Evolutionary conservation across 1,140 invertebrate species (phyloP).

Genomic region (Nasonia giraulti): DNA sequence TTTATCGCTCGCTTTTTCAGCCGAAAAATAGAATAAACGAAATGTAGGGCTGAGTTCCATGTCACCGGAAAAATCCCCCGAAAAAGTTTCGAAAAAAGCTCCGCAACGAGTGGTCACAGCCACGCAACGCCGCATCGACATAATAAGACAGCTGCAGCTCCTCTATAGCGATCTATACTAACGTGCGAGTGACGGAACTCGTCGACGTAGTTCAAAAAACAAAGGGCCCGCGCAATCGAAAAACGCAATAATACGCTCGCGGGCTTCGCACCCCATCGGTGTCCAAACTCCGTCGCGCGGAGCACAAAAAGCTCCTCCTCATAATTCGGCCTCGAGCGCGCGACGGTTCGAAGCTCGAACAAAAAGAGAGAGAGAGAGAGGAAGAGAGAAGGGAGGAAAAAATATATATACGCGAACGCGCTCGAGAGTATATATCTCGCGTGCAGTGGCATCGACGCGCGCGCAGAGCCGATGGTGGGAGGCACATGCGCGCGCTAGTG

Average conservation of each 20-base stretch:
- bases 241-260: neutral
- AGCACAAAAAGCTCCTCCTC: neutral
- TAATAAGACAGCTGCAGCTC: no score
- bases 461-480: neutral
- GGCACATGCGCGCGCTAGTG: slow-evolving; percentile 42
- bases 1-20: neutral
- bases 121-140: no score
- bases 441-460: neutral
- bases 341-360: no score
- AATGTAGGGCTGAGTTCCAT: neutral
- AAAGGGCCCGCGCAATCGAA: neutral
- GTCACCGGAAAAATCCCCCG: neutral
- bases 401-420: neutral
- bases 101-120: no score
- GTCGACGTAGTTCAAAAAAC: neutral
- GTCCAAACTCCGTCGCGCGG: neutral
- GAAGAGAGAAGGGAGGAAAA: neutral
- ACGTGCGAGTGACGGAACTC: no score
- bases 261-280: neutral
- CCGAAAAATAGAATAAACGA: neutral
- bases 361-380: no score
- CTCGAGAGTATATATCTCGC: neutral
- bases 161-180: no score
- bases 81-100: neutral
- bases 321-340: neutral